Percentiles rank a stretch among this genome's conserved stretches.
Evolutionary conservation across 2,113 vertebrate genomes (phyloP).

Genomic region (Lepus timidus): DNA sequence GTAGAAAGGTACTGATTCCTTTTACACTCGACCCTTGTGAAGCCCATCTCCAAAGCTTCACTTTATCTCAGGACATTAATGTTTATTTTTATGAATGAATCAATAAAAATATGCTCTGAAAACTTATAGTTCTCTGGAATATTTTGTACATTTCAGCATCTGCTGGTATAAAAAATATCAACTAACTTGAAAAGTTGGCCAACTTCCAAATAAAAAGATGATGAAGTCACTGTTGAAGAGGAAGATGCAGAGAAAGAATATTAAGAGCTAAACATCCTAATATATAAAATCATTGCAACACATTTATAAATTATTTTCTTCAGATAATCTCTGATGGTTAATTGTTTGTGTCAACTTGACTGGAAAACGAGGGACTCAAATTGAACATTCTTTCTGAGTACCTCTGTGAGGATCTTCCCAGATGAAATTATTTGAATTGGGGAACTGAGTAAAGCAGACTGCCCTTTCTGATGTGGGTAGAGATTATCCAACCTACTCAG

Average conservation of each 20-base stretch:
- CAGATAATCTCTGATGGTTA: background rate
- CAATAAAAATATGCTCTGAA: background rate
- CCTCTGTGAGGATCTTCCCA: background rate
- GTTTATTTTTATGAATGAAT: background rate
- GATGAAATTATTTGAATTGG: too few relatives aligned
- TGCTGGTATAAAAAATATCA: constrained; percentile 7
- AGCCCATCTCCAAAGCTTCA: background rate
- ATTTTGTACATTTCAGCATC: constrained; percentile 23
- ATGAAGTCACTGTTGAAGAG: background rate
- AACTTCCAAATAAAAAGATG: background rate
- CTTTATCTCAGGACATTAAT: background rate
- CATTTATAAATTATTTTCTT: background rate
- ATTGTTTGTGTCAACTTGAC: background rate
- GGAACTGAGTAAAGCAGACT: background rate
- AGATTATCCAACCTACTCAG: background rate
- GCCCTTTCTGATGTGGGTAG: background rate
- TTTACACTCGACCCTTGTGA: background rate
- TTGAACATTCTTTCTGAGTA: background rate
- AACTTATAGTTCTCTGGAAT: background rate
- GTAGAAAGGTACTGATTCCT: background rate
- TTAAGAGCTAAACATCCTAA: background rate
- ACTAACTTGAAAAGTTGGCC: background rate
- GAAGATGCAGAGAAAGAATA: background rate
- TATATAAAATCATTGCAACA: background rate
- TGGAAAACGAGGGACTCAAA: background rate